Percentiles rank a stretch among this genome's conserved stretches.
Conservation (phyloP, 1,140 invertebrate species). For the Diploscapter pachys region DNA sequence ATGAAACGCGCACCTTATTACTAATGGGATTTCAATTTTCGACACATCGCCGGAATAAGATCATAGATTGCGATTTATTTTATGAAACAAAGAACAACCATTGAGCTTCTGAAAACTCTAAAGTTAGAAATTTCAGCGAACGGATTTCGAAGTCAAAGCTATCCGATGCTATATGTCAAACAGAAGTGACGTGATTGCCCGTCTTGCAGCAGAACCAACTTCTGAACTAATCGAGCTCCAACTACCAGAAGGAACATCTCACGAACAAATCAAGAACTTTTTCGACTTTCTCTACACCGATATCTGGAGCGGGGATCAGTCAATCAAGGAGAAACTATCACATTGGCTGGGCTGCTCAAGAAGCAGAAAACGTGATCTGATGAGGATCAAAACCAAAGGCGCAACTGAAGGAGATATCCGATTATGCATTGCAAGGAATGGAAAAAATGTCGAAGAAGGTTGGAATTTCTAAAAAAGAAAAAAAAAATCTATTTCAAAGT, state of each 20-base stretch:
- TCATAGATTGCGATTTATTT: background rate
- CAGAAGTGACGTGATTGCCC: background rate
- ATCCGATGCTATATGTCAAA: background rate
- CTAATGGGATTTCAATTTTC: too few relatives aligned
- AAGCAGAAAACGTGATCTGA: too few relatives aligned
- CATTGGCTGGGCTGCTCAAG: too few relatives aligned
- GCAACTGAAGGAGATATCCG: too few relatives aligned
- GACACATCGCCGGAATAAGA: background rate
- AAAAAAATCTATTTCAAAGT: background rate
- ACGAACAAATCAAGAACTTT: conserved; percentile 3
- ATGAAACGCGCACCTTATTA: too few relatives aligned
- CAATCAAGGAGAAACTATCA: too few relatives aligned
- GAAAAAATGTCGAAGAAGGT: too few relatives aligned
- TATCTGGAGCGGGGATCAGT: too few relatives aligned
- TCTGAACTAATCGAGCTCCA: background rate
- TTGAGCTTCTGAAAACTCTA: background rate
- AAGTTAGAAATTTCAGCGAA: background rate
- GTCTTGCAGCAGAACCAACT: background rate
- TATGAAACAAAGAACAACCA: background rate
- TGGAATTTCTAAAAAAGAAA: too few relatives aligned
- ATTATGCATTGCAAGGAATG: too few relatives aligned
- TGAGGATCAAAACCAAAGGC: too few relatives aligned
- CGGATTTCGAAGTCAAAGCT: background rate
- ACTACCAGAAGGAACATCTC: background rate
- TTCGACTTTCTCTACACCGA: conserved; percentile 14